Evolutionary conservation across 2,797 vertebrate genomes (phyloP), one percentile per base, ranked within the genome.

Genomic region (Hemibagrus guttatus): DNA sequence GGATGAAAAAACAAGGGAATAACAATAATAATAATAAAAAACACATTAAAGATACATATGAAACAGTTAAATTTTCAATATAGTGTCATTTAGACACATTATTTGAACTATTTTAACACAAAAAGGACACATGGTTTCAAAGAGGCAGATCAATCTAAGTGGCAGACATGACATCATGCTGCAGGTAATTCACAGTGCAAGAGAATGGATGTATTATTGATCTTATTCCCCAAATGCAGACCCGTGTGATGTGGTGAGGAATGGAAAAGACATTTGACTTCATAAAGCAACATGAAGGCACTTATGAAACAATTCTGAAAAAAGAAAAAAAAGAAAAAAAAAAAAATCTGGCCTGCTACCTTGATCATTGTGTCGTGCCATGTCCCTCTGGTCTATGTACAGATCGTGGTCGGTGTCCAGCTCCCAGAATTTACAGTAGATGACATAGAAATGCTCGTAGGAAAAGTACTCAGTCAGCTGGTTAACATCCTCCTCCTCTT

Each of bases 361-460:
- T 91, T 98, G 97, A 93, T 99, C 98, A 0, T 95, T 96, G 92
- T 99, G 98, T 42, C 96, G 96, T 6, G 95, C 95, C 93, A 99
- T 94, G 94, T 99, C 98, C 89, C 94, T 96, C 88, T 95, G 94
- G 92, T 98, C 96, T 58, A 99, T 97, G 93, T 97, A 97, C 83
- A 99, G 97, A 94, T 99, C 98, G 0, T 99, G 98, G 94, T 99
- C 98, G 0, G 96, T 95, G 93, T 99, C 98, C 90, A 99, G 94
- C 95, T 99, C 98, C 97, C 98, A 99, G 93, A 99, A 99, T 93
- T 99, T 99, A 94, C 97, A 99, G 93, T 99, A 99, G 92, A 99
- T 98, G 71, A 99, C 98, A 19, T 99, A 99, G 92, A 99, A 99
- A 90, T 99, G 98, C 91, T 99, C 98, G 4, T 99, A 99, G 63